Percentiles rank a stretch among this genome's conserved stretches.
Conservation (phyloP, 2,888 invertebrate species). For the Scaptomyza parva region DNA sequence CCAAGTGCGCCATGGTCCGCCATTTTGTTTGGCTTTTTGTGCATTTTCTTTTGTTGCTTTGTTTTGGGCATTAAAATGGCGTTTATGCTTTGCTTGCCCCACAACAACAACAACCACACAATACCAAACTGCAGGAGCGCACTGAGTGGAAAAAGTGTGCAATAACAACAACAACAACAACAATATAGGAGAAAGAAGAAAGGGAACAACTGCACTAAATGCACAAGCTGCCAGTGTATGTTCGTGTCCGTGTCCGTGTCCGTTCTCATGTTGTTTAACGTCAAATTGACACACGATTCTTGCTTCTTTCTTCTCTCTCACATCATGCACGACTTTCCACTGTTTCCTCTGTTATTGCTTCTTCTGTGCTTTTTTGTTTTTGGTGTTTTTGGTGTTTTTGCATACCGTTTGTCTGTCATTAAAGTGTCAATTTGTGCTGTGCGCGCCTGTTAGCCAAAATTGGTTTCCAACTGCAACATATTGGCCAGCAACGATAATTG, state of each 20-base stretch:
- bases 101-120: conserved; percentile 20
- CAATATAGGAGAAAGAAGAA: conserved; percentile 33
- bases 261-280: conserved; percentile 50
- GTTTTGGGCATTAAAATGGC: conserved; percentile 56
- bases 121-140: conserved; percentile 31
- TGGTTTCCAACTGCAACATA: conserved; percentile 21
- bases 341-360: not conserved
- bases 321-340: conserved; percentile 6
- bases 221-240: conserved; percentile 14
- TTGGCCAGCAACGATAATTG: conserved; percentile 55
- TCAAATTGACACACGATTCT: conserved; percentile 21
- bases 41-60: conserved; percentile 41
- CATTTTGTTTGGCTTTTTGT: conserved; percentile 53
- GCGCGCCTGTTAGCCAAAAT: conserved; percentile 4
- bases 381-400: not conserved
- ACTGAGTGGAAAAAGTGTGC: conserved; percentile 34
- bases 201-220: conserved; percentile 24
- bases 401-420: conserved; percentile 2
- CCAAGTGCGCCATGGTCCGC: conserved; percentile 57
- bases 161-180: conserved; percentile 15
- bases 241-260: conserved; percentile 31
- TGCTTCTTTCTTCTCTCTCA: not conserved
- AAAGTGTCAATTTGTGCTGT: conserved; percentile 44
- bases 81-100: conserved; percentile 51
- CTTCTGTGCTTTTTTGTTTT: not conserved